A percentile compares a stretch with the other conserved stretches of the same genome.
phyloP scores from a whole-genome alignment of 2,797 vertebrate genomes.

The Rhinophrynus dorsalis region DNA sequence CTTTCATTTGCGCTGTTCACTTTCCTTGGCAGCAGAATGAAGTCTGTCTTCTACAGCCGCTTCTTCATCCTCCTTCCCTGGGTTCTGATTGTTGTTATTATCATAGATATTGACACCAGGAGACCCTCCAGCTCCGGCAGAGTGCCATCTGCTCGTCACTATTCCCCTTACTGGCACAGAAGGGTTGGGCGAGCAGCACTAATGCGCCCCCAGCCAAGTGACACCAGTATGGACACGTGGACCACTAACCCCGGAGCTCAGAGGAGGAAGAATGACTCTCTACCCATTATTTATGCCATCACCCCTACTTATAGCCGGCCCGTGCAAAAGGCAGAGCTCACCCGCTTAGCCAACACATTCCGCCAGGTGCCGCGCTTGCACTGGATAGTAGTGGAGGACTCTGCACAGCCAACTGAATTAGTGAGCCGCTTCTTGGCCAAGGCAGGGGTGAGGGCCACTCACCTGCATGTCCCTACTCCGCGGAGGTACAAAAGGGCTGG shows the following conservation, averaged over 20 bases:
- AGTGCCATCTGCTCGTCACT: slow-evolving; percentile 51
- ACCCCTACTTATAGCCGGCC: slow-evolving; percentile 93
- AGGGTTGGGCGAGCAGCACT: slow-evolving; percentile 55
- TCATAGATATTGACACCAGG: slow-evolving; percentile 88
- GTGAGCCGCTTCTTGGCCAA: slow-evolving; percentile 84
- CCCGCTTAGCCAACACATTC: slow-evolving; percentile 88
- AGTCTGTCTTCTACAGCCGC: slow-evolving; percentile 84
- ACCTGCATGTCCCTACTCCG: slow-evolving; percentile 88
- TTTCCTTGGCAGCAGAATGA: slow-evolving; percentile 73
- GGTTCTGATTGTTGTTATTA: slow-evolving; percentile 90
- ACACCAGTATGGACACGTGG: slow-evolving; percentile 54
- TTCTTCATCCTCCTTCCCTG: slow-evolving; percentile 91
- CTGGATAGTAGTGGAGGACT: slow-evolving; percentile 95
- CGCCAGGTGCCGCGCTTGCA: slow-evolving; percentile 91
- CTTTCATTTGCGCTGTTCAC: too few relatives aligned
- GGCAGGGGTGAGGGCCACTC: slow-evolving; percentile 85
- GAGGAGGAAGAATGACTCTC: slow-evolving; percentile 50
- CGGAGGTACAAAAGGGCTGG: slow-evolving; percentile 89
- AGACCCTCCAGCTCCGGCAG: slow-evolving; percentile 66
- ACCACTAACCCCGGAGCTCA: not conserved
- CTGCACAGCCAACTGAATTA: slow-evolving; percentile 81
- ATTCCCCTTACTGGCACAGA: slow-evolving; percentile 35
- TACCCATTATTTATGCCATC: slow-evolving; percentile 90
- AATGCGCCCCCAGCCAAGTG: slow-evolving; percentile 52
- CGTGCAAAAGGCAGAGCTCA: slow-evolving; percentile 96